A percentile compares a stretch with the other conserved stretches of the same genome.
Conservation (phyloP, 2,888 invertebrate genomes). For the Dexiosoma caninum region DNA sequence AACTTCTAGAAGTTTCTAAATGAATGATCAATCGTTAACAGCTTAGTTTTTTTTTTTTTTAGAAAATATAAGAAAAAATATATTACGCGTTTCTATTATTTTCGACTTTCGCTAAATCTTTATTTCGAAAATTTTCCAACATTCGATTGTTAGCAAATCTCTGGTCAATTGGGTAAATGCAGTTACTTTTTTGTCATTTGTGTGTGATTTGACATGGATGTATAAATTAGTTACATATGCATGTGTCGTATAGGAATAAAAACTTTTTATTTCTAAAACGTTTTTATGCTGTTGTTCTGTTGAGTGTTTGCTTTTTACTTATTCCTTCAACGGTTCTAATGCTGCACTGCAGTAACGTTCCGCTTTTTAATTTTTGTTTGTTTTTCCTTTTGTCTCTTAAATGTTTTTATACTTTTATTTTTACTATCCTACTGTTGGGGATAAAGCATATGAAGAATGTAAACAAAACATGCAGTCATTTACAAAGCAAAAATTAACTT, state of each 20-base stretch:
- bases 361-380: constrained; percentile 41
- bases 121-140: too few species aligned
- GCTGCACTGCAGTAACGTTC: constrained; percentile 57
- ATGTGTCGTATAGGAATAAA: neutral
- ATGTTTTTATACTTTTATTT: constrained; percentile 2
- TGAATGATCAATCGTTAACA: too few species aligned
- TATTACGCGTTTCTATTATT: too few species aligned
- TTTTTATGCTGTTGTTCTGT: constrained; percentile 6
- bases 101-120: too few species aligned
- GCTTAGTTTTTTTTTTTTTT: too few species aligned
- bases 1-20: too few species aligned
- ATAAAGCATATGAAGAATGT: neutral
- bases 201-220: neutral
- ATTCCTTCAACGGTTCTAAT: constrained; percentile 21
- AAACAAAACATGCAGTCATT: neutral
- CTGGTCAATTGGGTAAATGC: too few species aligned
- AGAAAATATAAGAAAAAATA: too few species aligned
- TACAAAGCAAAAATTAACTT: constrained; percentile 27
- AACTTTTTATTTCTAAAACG: neutral
- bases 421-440: neutral
- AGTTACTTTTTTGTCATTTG: neutral
- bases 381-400: neutral
- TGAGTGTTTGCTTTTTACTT: constrained; percentile 21
- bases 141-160: too few species aligned
- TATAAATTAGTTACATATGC: too few species aligned